Percentiles rank a stretch among this genome's conserved stretches.
These are phyloP conservation scores for Zingel zingel DNA, from an alignment of 2,113 vertebrate genomes.

Conservation along the genomic window DNA sequence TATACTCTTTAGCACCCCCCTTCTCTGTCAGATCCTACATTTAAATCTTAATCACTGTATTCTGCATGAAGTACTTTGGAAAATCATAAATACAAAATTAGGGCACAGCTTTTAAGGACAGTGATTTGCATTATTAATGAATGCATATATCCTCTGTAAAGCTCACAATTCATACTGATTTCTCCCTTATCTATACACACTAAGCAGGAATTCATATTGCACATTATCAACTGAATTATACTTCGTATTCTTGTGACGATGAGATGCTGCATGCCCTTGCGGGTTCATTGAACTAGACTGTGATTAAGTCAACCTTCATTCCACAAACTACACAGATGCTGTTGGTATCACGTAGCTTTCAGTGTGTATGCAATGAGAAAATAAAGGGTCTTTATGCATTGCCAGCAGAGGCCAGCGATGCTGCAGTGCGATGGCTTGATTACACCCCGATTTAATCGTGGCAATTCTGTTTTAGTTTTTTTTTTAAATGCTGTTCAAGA, in stretches of 20 bases:
- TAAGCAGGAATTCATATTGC: neutral
- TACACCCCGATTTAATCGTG: neutral
- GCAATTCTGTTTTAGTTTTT: neutral
- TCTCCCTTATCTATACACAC: neutral
- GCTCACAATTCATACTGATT: neutral
- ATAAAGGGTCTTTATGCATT: neutral
- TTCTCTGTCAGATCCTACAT: slow-evolving; percentile 9
- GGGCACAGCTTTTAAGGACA: neutral
- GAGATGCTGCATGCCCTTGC: neutral
- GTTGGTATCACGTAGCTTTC: neutral
- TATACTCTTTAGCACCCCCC: neutral
- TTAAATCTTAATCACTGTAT: slow-evolving; percentile 4
- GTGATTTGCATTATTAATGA: slow-evolving; percentile 5
- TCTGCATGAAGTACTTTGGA: slow-evolving; percentile 6
- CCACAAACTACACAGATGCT: neutral
- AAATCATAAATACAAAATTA: slow-evolving; percentile 9
- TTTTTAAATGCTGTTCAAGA: neutral
- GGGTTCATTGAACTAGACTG: neutral
- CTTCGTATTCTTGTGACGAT: neutral
- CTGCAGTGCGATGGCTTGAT: neutral
- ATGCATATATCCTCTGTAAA: neutral
- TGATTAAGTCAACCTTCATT: slow-evolving; percentile 9
- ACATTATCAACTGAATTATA: neutral
- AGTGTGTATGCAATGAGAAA: neutral
- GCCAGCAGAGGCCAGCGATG: neutral